phyloP scores from a whole-genome alignment of 2,113 vertebrate genomes.

The Paraplagusia blochii region DNA sequence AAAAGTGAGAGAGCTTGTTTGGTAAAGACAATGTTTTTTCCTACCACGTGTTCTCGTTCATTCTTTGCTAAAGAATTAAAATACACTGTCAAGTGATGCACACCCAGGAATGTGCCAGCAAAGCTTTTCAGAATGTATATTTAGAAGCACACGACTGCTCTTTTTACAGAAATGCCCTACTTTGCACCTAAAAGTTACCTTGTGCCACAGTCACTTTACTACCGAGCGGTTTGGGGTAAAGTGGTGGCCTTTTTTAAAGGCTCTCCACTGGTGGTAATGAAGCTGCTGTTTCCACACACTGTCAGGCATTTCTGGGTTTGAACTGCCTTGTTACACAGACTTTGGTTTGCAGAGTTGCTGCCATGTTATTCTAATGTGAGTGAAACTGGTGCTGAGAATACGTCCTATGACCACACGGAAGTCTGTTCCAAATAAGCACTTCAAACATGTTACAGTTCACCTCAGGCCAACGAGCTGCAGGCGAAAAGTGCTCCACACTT shows the following conservation, averaged over 20 bases:
- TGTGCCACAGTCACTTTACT: neutral
- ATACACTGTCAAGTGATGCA: neutral
- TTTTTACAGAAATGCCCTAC: neutral
- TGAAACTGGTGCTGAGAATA: neutral
- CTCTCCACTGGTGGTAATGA: neutral
- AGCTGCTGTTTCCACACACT: too few relatives aligned
- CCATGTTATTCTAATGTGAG: neutral
- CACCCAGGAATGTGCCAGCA: neutral
- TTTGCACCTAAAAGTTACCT: neutral
- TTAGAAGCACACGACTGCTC: neutral
- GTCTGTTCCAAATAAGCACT: slow-evolving; percentile 23
- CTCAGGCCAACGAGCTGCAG: slow-evolving; percentile 41
- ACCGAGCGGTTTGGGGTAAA: neutral
- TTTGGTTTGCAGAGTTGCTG: neutral
- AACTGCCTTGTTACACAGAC: too few relatives aligned
- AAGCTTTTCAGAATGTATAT: neutral
- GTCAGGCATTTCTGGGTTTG: too few relatives aligned
- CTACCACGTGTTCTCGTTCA: neutral
- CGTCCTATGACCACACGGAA: slow-evolving; percentile 15
- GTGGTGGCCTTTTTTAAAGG: neutral
- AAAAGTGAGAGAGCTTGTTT: too few relatives aligned
- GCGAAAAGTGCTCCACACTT: slow-evolving; percentile 36
- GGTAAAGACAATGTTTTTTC: too few relatives aligned
- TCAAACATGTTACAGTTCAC: slow-evolving; percentile 30
- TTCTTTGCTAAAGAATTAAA: slow-evolving; percentile 1